Percentiles rank a stretch among this genome's conserved stretches.
Conservation (phyloP, 35 echinoderm and acorn worm species). For the Ophiothrix spiculata region DNA sequence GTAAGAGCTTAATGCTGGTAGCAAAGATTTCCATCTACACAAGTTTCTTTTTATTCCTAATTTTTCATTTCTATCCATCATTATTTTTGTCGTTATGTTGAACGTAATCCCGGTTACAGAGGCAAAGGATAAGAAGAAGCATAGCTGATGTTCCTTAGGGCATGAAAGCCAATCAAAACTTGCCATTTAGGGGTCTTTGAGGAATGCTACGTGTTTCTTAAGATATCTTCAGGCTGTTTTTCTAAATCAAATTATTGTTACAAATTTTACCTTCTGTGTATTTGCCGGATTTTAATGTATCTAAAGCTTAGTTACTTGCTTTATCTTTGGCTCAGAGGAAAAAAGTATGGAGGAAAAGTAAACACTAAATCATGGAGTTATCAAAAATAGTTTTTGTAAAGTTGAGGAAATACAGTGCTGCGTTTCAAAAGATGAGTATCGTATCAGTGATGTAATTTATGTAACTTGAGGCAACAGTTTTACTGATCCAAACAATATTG, state of each 20-base stretch:
- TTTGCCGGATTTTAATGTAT: background rate
- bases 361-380: too few species aligned
- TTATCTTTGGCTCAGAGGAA: background rate
- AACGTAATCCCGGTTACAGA: background rate
- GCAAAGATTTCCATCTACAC: background rate
- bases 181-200: slow-evolving; percentile 3
- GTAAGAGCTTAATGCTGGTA: too few species aligned
- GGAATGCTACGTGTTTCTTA: background rate
- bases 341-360: background rate
- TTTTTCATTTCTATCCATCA: background rate
- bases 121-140: background rate
- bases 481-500: background rate
- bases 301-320: background rate
- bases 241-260: background rate
- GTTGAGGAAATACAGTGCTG: background rate
- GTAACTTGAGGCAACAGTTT: background rate
- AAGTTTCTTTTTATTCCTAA: background rate
- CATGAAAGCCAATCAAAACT: background rate
- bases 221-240: background rate
- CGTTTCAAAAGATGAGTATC: background rate
- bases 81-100: background rate
- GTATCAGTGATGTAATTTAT: background rate
- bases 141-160: background rate
- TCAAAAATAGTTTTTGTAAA: background rate
- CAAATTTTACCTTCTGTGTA: background rate